Percentiles rank a stretch among this genome's conserved stretches.
These are phyloP conservation scores for Prolemur simus DNA, from an alignment of 2,113 vertebrate species.

Conservation along the genomic window DNA sequence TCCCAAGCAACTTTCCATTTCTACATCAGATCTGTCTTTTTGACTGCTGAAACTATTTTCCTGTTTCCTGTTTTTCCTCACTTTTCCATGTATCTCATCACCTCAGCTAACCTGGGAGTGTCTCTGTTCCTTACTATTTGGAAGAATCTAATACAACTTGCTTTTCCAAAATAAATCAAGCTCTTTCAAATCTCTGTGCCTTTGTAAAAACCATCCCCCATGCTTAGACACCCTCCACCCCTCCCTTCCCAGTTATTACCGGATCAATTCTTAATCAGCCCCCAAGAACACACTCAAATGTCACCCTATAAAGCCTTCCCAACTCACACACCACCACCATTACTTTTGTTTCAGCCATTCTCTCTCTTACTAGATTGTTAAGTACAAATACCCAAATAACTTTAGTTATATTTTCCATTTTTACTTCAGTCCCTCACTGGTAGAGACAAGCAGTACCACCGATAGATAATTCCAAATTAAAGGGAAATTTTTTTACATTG, in stretches of 20 bases:
- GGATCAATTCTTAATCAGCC: not conserved
- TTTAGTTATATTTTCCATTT: not conserved
- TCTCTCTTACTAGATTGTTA: not conserved
- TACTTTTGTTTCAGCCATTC: not conserved
- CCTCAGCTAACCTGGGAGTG: not conserved
- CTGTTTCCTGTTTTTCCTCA: conserved; percentile 15
- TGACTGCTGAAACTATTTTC: not conserved
- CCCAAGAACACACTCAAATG: not conserved
- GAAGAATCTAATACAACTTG: not conserved
- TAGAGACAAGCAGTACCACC: not conserved
- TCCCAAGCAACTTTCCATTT: not conserved
- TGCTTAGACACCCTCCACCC: not conserved
- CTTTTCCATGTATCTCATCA: not conserved
- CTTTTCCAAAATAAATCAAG: not conserved
- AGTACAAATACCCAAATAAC: conserved; percentile 23
- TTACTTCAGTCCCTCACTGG: not conserved
- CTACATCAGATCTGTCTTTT: not conserved
- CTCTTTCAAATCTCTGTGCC: not conserved
- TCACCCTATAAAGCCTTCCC: not conserved
- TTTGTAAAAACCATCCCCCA: not conserved
- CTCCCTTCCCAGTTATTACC: not conserved
- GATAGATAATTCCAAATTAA: not conserved
- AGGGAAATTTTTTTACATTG: not conserved
- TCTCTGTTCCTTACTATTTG: not conserved
- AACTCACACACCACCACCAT: not conserved